These are phyloP conservation scores for Glyptemys insculpta DNA, from an alignment of 2,797 vertebrate species.

Conservation along the genomic window DNA sequence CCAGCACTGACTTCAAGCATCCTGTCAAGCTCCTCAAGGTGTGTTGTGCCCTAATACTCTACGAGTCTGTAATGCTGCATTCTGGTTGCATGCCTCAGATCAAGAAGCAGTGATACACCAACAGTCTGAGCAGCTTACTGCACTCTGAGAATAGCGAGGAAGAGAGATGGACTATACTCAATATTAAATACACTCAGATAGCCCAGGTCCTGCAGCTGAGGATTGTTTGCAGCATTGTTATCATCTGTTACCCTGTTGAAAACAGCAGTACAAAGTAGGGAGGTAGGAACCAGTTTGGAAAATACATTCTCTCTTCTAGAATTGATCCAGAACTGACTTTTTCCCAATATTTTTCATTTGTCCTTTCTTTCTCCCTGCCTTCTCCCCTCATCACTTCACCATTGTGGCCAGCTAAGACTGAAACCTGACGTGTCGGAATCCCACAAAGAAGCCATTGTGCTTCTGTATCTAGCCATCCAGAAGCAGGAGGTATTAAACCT, in stretches of 20 bases:
- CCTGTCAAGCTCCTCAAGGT: neutral
- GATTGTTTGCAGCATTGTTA: neutral
- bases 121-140: neutral
- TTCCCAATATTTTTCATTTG: neutral
- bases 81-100: neutral
- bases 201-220: neutral
- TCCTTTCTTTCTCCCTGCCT: neutral
- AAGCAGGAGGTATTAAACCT: neutral
- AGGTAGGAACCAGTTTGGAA: neutral
- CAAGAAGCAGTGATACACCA: neutral
- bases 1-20: neutral
- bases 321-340: neutral
- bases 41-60: neutral
- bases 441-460: neutral
- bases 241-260: neutral
- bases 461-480: neutral
- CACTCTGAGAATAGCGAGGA: neutral
- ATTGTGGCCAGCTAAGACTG: neutral
- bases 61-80: neutral
- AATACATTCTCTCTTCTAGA: neutral
- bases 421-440: neutral
- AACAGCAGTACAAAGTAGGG: neutral
- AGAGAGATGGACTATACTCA: neutral
- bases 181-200: neutral
- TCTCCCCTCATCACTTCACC: neutral